Evolutionary conservation across 2,797 vertebrate species (phyloP).

Genomic region (Cuculus canorus): DNA sequence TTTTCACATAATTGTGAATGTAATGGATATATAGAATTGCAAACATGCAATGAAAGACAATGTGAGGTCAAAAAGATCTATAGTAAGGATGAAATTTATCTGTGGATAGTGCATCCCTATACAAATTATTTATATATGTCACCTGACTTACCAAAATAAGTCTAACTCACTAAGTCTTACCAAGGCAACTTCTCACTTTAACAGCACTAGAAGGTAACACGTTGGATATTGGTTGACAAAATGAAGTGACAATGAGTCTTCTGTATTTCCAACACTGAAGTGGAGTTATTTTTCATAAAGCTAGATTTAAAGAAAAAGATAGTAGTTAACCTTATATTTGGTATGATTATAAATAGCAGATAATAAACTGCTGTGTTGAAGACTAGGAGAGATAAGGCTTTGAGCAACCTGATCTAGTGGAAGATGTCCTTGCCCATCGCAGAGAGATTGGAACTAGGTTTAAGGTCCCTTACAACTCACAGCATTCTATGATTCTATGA

Average conservation of each 20-base stretch:
- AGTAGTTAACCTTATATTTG: neutral
- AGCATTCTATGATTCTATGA: too few relatives aligned
- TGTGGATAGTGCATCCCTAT: neutral
- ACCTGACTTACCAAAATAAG: neutral
- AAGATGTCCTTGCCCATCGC: too few relatives aligned
- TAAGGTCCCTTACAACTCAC: too few relatives aligned
- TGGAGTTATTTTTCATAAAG: neutral
- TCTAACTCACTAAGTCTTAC: neutral
- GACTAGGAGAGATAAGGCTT: too few relatives aligned
- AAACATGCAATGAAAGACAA: neutral
- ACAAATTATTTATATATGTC: neutral
- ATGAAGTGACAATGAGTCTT: neutral
- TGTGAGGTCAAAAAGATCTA: neutral
- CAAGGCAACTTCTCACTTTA: neutral
- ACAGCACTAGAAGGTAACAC: neutral
- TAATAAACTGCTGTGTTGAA: neutral
- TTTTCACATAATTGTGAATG: neutral
- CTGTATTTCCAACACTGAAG: neutral
- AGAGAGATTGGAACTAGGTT: too few relatives aligned
- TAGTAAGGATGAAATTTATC: neutral
- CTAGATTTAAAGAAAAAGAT: neutral
- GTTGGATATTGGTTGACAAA: neutral
- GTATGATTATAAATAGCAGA: neutral
- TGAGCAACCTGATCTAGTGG: too few relatives aligned
- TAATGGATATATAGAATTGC: neutral